Conservation (phyloP, 2,797 vertebrate species). For the Nyctibius grandis region DNA sequence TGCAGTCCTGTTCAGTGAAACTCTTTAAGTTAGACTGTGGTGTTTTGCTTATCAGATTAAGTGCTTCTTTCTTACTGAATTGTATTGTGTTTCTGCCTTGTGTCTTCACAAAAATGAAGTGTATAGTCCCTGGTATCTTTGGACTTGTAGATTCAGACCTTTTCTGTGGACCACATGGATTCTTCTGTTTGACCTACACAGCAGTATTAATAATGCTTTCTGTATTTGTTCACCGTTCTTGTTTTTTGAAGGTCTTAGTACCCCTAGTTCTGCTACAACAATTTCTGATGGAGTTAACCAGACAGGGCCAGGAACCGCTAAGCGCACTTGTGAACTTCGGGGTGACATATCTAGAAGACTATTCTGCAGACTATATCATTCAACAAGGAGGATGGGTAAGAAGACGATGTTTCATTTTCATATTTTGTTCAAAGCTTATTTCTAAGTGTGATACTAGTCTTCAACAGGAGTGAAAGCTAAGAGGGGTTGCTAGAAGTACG, state of each 20-base stretch:
- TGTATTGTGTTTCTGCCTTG: not conserved
- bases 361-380: slow-evolving; percentile 82
- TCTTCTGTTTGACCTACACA: not conserved
- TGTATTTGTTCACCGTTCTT: not conserved
- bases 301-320: slow-evolving; percentile 75
- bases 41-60: not conserved
- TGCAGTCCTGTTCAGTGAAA: not conserved
- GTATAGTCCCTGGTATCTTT: not conserved
- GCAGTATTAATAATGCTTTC: not conserved
- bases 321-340: slow-evolving; percentile 79
- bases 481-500: not conserved
- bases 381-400: slow-evolving; percentile 97
- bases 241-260: slow-evolving; percentile 82
- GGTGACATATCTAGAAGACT: slow-evolving; percentile 85
- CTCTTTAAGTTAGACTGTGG: not conserved
- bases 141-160: not conserved
- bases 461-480: not conserved
- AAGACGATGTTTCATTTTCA: not conserved
- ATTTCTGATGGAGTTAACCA: slow-evolving; percentile 76
- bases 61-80: not conserved
- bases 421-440: not conserved
- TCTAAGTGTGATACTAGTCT: not conserved
- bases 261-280: slow-evolving; percentile 87
- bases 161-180: not conserved
- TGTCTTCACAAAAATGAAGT: not conserved